Evolutionary conservation across 2,113 vertebrate genomes (phyloP).

Genomic region (Limnothrissa miodon): DNA sequence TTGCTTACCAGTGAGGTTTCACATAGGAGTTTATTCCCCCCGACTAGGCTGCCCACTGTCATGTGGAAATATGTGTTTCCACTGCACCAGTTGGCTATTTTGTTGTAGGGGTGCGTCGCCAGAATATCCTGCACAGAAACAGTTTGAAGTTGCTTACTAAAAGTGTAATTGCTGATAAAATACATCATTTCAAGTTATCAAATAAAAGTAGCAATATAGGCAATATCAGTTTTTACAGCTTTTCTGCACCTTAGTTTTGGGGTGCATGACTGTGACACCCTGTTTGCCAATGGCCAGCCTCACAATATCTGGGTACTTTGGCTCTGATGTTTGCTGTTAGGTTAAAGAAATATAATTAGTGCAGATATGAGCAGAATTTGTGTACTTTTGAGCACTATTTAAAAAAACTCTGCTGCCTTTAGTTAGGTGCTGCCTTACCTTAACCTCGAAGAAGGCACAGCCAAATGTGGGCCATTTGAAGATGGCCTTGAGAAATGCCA

Average conservation of each 20-base stretch:
- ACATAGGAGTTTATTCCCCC: conserved; percentile 86
- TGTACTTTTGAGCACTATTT: not conserved
- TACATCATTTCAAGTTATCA: not conserved
- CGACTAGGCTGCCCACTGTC: conserved; percentile 85
- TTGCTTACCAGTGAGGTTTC: conserved; percentile 93
- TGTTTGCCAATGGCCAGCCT: conserved; percentile 90
- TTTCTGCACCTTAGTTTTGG: conserved; percentile 86
- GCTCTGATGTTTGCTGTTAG: conserved; percentile 89
- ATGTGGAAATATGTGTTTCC: conserved; percentile 98
- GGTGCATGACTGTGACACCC: conserved; percentile 86
- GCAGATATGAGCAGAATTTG: not conserved
- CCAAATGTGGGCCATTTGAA: conserved; percentile 89
- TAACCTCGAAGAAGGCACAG: conserved; percentile 97
- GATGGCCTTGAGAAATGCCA: conserved; percentile 84
- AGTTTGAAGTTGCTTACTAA: not conserved
- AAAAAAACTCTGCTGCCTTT: not conserved
- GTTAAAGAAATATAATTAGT: conserved; percentile 8
- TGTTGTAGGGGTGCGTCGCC: conserved; percentile 83
- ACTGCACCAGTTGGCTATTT: conserved; percentile 94
- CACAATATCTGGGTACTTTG: conserved; percentile 85
- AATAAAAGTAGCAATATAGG: not conserved
- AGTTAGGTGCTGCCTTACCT: conserved; percentile 68
- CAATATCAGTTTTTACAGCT: not conserved
- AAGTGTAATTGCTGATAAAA: not conserved
- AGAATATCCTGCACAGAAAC: conserved; percentile 78